Conservation (phyloP, 2,888 invertebrate species). For the Notocelia uddmanniana region DNA sequence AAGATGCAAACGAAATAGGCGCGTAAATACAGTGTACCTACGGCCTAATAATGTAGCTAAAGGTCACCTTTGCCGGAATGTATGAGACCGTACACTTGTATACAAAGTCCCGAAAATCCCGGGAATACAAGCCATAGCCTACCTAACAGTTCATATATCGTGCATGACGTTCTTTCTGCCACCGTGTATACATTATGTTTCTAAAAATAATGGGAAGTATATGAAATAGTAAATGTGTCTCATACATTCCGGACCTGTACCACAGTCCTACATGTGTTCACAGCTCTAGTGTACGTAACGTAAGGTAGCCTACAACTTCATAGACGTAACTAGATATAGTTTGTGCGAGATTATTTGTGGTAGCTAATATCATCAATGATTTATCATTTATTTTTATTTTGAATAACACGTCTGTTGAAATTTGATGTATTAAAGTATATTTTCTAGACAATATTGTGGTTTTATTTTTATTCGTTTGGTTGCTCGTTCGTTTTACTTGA, state of each 20-base stretch:
- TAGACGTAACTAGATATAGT: constrained; percentile 49
- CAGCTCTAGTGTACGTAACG: constrained; percentile 64
- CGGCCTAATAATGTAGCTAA: constrained; percentile 37
- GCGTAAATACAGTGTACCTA: constrained; percentile 44
- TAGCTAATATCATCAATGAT: constrained; percentile 49
- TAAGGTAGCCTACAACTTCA: constrained; percentile 49
- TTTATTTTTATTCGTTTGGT: no score
- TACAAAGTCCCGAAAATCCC: no score
- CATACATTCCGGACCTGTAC: constrained; percentile 14
- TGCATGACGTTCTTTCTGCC: no score
- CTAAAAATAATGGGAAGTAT: no score
- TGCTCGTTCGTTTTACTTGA: no score
- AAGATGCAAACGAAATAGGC: constrained; percentile 31
- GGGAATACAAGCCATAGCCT: no score
- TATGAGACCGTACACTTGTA: constrained; percentile 8
- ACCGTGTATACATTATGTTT: no score
- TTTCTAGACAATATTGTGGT: constrained; percentile 71
- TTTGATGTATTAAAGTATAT: constrained; percentile 84
- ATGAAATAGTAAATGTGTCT: constrained; percentile 6
- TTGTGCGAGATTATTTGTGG: constrained; percentile 56
- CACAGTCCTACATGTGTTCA: constrained; percentile 59
- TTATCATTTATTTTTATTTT: constrained; percentile 59
- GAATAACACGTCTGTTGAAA: constrained; percentile 81
- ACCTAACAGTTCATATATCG: no score
- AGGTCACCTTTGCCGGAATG: constrained; percentile 31